Percentiles rank a stretch among this genome's conserved stretches.
Evolutionary conservation across 2,888 invertebrate genomes (phyloP).

Genomic region (Hyles lineata): DNA sequence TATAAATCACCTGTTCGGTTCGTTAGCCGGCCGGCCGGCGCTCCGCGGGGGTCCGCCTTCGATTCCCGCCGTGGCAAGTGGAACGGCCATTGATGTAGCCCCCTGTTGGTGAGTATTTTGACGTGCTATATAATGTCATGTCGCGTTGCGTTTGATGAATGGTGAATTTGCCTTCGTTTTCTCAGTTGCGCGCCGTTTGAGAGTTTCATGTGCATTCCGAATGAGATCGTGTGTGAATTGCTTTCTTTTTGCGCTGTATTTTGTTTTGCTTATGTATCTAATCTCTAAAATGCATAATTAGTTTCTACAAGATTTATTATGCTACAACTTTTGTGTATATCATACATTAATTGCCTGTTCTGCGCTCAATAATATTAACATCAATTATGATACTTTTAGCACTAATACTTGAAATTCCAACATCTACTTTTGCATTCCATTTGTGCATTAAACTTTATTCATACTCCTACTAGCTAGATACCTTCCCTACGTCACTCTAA

Average conservation of each 20-base stretch:
- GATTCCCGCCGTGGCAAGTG: conserved; percentile 76
- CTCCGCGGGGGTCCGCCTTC: conserved; percentile 77
- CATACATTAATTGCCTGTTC: neutral
- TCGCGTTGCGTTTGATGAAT: conserved; percentile 70
- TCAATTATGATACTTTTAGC: neutral
- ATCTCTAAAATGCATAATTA: neutral
- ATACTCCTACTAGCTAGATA: too few relatives aligned
- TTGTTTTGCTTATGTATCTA: neutral
- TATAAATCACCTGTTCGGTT: conserved; percentile 79
- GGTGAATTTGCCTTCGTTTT: conserved; percentile 42
- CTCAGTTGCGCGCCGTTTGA: conserved; percentile 36
- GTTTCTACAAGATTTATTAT: neutral
- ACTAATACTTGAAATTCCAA: too few relatives aligned
- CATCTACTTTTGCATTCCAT: too few relatives aligned
- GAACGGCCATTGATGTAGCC: conserved; percentile 72
- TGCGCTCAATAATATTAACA: neutral
- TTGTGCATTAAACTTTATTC: too few relatives aligned
- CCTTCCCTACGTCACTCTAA: too few relatives aligned
- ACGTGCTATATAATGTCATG: conserved; percentile 72
- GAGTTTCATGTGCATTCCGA: conserved; percentile 28
- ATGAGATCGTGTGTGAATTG: conserved; percentile 2
- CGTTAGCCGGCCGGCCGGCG: conserved; percentile 77
- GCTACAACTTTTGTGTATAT: neutral
- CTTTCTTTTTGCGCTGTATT: neutral
- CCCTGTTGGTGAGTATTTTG: conserved; percentile 80